These are phyloP conservation scores for Cantharis rustica DNA, from an alignment of 2,888 invertebrate species.

Conservation along the genomic window DNA sequence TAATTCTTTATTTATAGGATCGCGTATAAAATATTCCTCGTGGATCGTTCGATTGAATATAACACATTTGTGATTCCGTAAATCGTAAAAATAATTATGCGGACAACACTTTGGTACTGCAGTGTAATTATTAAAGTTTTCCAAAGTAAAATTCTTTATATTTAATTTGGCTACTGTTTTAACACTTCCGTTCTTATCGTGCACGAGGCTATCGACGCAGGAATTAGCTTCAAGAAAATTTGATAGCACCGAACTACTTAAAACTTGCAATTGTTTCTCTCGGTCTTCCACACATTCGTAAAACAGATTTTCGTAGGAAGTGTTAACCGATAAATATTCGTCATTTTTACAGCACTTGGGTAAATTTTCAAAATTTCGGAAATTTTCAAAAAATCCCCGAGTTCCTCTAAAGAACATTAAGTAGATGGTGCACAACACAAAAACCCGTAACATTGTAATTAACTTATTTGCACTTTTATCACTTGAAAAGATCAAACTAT, in stretches of 20 bases:
- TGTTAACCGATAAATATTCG: background rate
- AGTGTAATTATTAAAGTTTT: background rate
- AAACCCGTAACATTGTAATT: background rate
- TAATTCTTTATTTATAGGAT: background rate
- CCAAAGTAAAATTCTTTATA: background rate
- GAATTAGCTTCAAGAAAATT: background rate
- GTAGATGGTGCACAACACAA: background rate
- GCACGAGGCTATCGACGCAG: background rate
- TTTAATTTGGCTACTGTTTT: background rate
- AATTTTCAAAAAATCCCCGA: background rate
- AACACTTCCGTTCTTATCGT: background rate
- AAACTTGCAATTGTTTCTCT: background rate
- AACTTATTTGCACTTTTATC: background rate
- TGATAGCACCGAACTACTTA: background rate
- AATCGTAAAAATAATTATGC: background rate
- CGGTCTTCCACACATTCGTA: background rate
- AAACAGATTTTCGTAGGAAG: background rate
- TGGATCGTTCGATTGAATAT: background rate
- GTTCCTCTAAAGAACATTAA: background rate
- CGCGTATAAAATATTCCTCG: background rate
- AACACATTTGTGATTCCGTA: background rate
- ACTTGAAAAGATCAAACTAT: background rate
- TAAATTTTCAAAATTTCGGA: background rate
- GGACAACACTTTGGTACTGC: slow-evolving; percentile 9
- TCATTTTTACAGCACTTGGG: background rate